Conservation (phyloP, 2,797 vertebrate species). For the Danio jaintianensis region DNA sequence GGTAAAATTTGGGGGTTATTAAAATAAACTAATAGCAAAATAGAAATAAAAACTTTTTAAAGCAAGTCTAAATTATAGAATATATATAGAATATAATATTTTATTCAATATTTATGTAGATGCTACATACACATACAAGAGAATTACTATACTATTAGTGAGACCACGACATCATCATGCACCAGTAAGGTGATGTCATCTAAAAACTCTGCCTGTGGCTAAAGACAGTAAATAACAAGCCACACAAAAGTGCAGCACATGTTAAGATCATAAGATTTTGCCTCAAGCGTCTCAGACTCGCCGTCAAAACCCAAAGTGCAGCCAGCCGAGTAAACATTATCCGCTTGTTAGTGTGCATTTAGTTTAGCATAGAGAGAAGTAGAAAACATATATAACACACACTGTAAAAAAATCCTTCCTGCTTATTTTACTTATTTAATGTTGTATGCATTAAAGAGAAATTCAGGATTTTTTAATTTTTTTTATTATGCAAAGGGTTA, state of each 20-base stretch:
- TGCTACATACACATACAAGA: too few species aligned
- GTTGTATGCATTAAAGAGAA: too few species aligned
- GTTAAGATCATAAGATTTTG: not conserved
- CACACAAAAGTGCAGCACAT: not conserved
- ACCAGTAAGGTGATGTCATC: not conserved
- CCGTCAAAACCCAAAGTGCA: not conserved
- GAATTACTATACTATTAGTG: not conserved
- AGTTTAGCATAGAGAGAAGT: not conserved
- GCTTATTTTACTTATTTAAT: too few species aligned
- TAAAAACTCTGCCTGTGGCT: not conserved
- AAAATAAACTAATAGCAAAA: not conserved
- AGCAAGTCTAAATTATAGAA: not conserved
- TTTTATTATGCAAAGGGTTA: too few species aligned
- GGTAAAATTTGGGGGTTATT: too few species aligned
- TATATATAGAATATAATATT: too few species aligned
- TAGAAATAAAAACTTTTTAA: not conserved
- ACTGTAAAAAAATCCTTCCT: too few species aligned
- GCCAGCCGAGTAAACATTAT: not conserved
- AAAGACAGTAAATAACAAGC: not conserved
- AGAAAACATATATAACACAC: too few species aligned
- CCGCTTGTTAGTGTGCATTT: not conserved
- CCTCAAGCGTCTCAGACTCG: not conserved
- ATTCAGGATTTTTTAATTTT: too few species aligned
- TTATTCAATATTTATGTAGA: not conserved
- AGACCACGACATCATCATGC: not conserved